Evolutionary conservation across 1,140 invertebrate species (phyloP).

Genomic region (Trachelipus rathkii): DNA sequence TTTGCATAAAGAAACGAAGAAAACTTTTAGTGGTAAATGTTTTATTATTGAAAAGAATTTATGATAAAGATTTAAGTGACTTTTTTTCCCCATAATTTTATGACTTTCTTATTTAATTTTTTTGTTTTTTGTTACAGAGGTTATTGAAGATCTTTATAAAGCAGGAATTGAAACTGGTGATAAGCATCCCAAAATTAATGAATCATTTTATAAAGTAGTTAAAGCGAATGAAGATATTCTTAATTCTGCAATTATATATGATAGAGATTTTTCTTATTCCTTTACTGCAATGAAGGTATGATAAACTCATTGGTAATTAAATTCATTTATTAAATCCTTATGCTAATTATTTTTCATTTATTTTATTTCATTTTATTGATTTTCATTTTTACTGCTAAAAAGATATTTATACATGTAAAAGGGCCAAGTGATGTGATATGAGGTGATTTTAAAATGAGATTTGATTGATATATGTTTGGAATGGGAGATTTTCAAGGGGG

Average conservation of each 20-base stretch:
- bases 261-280: slow-evolving; percentile 94
- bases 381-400: too few species aligned
- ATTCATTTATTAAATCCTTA: too few species aligned
- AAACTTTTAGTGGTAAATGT: slow-evolving; percentile 72
- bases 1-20: slow-evolving; percentile 93
- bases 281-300: slow-evolving; percentile 94
- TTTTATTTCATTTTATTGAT: too few species aligned
- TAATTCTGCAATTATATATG: slow-evolving; percentile 94
- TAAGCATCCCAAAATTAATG: slow-evolving; percentile 76
- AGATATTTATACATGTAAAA: too few species aligned
- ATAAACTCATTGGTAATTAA: not conserved
- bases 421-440: too few species aligned
- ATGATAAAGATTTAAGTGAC: not conserved
- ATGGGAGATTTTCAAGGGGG: too few species aligned
- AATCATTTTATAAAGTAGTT: slow-evolving; percentile 74
- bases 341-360: too few species aligned
- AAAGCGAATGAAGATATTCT: slow-evolving; percentile 79
- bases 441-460: too few species aligned
- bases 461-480: too few species aligned
- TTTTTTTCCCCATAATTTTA: too few species aligned
- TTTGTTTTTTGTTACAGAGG: slow-evolving; percentile 60
- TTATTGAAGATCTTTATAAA: slow-evolving; percentile 80
- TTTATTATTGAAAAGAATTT: not conserved
- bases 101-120: slow-evolving; percentile 9
- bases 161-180: slow-evolving; percentile 68